phyloP scores from a whole-genome alignment of 1,140 invertebrate genomes.

The Caenorhabditis brenneri region DNA sequence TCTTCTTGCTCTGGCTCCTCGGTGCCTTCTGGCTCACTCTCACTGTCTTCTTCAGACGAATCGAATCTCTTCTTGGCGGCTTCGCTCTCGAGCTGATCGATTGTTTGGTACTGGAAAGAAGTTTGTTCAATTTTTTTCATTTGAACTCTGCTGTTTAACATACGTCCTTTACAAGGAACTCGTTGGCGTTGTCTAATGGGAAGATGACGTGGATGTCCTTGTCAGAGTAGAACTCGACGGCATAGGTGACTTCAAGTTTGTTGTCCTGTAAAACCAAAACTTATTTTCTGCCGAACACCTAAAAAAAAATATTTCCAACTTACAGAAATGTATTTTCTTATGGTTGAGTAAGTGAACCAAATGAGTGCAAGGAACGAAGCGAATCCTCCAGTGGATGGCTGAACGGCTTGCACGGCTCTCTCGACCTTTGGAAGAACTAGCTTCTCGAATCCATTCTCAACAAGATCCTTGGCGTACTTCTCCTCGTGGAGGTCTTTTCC shows the following conservation, averaged over 20 bases:
- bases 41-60: constrained; percentile 53
- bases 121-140: neutral
- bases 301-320: neutral
- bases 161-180: constrained; percentile 57
- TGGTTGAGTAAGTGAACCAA: constrained; percentile 41
- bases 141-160: neutral
- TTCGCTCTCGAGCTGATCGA: constrained; percentile 45
- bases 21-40: constrained; percentile 52
- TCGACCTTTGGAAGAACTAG: constrained; percentile 55
- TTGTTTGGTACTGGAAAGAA: constrained; percentile 48
- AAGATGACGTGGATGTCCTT: constrained; percentile 50
- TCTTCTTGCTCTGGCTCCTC: constrained; percentile 35
- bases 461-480: constrained; percentile 58
- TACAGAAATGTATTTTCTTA: constrained; percentile 45
- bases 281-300: neutral
- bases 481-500: constrained; percentile 42
- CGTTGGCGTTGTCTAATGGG: constrained; percentile 53
- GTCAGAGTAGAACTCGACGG: constrained; percentile 52
- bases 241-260: constrained; percentile 36
- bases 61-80: constrained; percentile 52
- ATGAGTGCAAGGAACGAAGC: constrained; percentile 36
- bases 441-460: constrained; percentile 58
- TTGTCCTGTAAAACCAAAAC: constrained; percentile 45
- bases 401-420: constrained; percentile 48
- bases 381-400: constrained; percentile 13